Base-by-base conservation (phyloP, 2,888 invertebrate species). In the Dolichomitus sp. region DNA sequence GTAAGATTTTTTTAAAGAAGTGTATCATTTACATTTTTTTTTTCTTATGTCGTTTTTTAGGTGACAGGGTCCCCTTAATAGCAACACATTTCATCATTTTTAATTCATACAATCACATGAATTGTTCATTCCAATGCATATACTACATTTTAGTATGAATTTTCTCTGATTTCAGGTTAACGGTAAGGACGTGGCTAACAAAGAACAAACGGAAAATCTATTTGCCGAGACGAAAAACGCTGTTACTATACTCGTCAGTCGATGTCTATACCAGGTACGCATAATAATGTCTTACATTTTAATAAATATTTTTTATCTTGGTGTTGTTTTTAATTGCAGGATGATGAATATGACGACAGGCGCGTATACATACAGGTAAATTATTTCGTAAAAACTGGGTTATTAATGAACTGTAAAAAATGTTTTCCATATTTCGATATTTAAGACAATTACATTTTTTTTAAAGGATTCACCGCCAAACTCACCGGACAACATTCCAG, bases 191-290 rank as follows among this genome's bases (percentile, higher is more conserved):
- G 95, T 96, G 27, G 95, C 95, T 75, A 95, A 94, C 87, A 95
- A 95, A 88, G 95, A 95, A 83, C 95, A 96, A 89, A 95, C 95
- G 0, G 95, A 95, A 91, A 94, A 94, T n/a, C 93, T 95, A 37
- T 95, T 96, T 86, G 95, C 95, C n/a, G 95, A 95, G 88, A 95
- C 95, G 86, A 94, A 94, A 84, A 94, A 94, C 87, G 94, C 95
- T 17, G 95, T 96, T 23, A 95, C 95, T 12, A 93, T 96, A 63
- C 93, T 96, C 66, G 95, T 96, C 86, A 96, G 95, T 89, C 94
- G 96, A 80, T 95, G 95, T 86, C 93, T 95, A 81, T 95, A 94
- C 88, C 94, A 94, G 91, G 95, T 95, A 92, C 91, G 92, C 88
- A 59, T 65, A 17, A 42, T 54, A 73, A 45, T 54, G 17, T 14